phyloP scores from a whole-genome alignment of 1,140 invertebrate species.

The Drosophila seguyi region DNA sequence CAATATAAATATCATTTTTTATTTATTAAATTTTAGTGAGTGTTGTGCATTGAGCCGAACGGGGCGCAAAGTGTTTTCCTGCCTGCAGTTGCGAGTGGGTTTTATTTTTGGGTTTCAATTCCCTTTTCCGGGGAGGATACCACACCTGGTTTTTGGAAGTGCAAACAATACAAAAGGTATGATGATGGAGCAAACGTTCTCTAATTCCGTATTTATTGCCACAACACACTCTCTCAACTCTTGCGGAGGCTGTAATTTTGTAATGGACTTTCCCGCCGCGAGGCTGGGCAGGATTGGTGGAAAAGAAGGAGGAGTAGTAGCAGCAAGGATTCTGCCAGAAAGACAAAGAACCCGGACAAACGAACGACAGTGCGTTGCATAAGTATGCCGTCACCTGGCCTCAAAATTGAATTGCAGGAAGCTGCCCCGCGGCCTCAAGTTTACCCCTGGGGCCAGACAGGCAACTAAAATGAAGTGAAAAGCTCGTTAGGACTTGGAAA shows the following conservation, averaged over 20 bases:
- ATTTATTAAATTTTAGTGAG: slow-evolving; percentile 83
- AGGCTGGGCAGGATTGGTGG: slow-evolving; percentile 31
- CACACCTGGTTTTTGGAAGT: slow-evolving; percentile 8
- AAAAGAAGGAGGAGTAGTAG: not conserved
- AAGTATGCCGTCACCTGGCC: slow-evolving; percentile 56
- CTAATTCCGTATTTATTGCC: slow-evolving; percentile 57
- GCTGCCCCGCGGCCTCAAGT: slow-evolving; percentile 13
- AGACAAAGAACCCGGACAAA: slow-evolving; percentile 39
- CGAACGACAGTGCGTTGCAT: slow-evolving; percentile 66
- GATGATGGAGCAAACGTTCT: slow-evolving; percentile 48
- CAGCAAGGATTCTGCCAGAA: slow-evolving; percentile 4
- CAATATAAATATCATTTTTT: slow-evolving; percentile 82
- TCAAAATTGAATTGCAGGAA: slow-evolving; percentile 67
- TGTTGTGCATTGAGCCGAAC: slow-evolving; percentile 76
- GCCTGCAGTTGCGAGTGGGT: slow-evolving; percentile 35
- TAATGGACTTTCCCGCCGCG: slow-evolving; percentile 71
- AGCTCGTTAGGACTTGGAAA: slow-evolving; percentile 62
- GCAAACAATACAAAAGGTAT: slow-evolving; percentile 45
- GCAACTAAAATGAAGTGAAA: slow-evolving; percentile 69
- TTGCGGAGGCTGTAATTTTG: slow-evolving; percentile 50
- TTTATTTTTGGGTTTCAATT: slow-evolving; percentile 23
- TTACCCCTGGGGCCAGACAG: slow-evolving; percentile 28
- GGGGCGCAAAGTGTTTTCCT: slow-evolving; percentile 62
- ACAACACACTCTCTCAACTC: slow-evolving; percentile 50
- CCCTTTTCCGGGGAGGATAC: slow-evolving; percentile 29